Percentiles rank a stretch among this genome's conserved stretches.
phyloP scores from a whole-genome alignment of 2,797 vertebrate genomes.

The Diceros bicornis region DNA sequence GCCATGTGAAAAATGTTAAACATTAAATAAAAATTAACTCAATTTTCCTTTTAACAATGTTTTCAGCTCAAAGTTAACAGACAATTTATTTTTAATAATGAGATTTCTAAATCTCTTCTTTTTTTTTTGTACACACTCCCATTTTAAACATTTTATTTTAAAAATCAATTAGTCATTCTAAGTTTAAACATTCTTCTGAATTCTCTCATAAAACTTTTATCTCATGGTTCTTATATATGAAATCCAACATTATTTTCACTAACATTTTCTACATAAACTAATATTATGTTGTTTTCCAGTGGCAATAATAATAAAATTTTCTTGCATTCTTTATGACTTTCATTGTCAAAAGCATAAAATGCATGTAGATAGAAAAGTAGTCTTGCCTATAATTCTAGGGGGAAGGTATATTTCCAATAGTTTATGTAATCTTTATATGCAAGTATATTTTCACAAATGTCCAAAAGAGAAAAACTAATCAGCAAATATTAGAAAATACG shows the following conservation, averaged over 20 bases:
- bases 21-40: constrained; percentile 11
- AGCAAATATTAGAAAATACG: background rate
- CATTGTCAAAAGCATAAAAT: background rate
- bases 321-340: background rate
- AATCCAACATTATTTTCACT: background rate
- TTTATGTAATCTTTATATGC: background rate
- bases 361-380: background rate
- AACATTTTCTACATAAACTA: background rate
- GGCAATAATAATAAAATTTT: background rate
- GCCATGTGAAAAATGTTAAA: background rate
- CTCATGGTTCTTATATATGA: background rate
- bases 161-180: background rate
- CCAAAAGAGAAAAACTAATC: background rate
- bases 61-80: background rate
- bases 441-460: background rate
- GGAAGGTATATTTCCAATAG: background rate
- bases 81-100: background rate
- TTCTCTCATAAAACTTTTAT: background rate
- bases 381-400: background rate
- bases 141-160: background rate
- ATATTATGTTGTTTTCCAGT: background rate
- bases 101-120: background rate
- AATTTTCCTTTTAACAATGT: background rate
- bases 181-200: background rate
- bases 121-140: background rate